These are phyloP conservation scores for Drosophila obscura DNA, from an alignment of 1,140 invertebrate genomes.

Conservation along the genomic window DNA sequence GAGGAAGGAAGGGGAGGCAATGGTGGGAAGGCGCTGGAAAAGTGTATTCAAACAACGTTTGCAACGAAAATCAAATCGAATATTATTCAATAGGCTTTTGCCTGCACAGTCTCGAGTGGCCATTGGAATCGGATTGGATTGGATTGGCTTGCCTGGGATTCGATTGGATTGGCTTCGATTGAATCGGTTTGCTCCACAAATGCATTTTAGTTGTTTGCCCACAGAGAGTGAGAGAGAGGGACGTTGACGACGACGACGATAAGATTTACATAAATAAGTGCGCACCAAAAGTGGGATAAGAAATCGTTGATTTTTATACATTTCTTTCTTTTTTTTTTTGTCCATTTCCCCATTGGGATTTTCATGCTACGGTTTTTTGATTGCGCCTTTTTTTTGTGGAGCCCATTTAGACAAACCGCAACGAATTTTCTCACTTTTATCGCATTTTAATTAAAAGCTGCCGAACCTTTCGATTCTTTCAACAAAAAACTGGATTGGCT, in stretches of 20 bases:
- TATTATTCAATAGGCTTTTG: slow-evolving; percentile 77
- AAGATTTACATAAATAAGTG: slow-evolving; percentile 80
- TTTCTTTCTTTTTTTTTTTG: slow-evolving; percentile 14
- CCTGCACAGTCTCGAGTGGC: slow-evolving; percentile 44
- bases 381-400: slow-evolving; percentile 43
- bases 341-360: slow-evolving; percentile 25
- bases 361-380: slow-evolving; percentile 39
- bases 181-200: slow-evolving; percentile 49
- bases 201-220: slow-evolving; percentile 70
- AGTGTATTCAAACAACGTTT: slow-evolving; percentile 31
- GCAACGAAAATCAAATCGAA: slow-evolving; percentile 68
- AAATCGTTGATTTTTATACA: slow-evolving; percentile 49
- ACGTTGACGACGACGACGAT: slow-evolving; percentile 37
- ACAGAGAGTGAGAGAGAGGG: slow-evolving; percentile 21
- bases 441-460: slow-evolving; percentile 76
- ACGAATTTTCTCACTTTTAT: slow-evolving; percentile 67
- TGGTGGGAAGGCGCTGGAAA: neutral
- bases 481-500: slow-evolving; percentile 42
- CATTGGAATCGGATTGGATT: slow-evolving; percentile 41
- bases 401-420: slow-evolving; percentile 67
- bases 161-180: slow-evolving; percentile 26
- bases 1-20: neutral
- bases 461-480: slow-evolving; percentile 45
- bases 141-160: slow-evolving; percentile 51
- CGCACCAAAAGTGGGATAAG: slow-evolving; percentile 60